Conservation (phyloP, 2,113 vertebrate genomes). For the Azemiops feae region DNA sequence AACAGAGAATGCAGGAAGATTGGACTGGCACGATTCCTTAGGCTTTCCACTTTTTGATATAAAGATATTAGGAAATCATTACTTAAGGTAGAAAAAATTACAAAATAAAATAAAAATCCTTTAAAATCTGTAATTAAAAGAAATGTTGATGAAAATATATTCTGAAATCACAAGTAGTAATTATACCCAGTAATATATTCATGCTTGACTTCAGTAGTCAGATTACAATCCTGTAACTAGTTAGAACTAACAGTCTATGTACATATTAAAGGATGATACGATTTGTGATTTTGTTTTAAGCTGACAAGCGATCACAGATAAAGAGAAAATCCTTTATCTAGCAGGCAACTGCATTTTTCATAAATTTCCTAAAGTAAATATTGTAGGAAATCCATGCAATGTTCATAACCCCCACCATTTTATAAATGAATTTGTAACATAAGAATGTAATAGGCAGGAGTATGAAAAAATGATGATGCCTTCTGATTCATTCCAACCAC, state of each 20-base stretch:
- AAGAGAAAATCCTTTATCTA: not conserved
- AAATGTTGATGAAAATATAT: not conserved
- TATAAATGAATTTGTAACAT: not conserved
- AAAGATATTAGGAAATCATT: conserved; percentile 56
- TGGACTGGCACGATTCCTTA: conserved; percentile 86
- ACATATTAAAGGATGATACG: not conserved
- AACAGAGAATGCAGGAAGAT: conserved; percentile 74
- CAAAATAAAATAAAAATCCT: not conserved
- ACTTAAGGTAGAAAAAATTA: conserved; percentile 32
- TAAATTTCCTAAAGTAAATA: not conserved
- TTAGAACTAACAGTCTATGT: not conserved
- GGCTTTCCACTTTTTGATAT: conserved; percentile 80
- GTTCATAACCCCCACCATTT: not conserved
- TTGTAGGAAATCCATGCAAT: not conserved
- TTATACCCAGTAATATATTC: not conserved
- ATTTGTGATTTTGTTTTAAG: not conserved
- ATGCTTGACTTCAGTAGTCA: not conserved
- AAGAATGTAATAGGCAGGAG: not conserved
- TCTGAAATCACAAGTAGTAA: conserved; percentile 11
- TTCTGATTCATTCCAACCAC: not conserved
- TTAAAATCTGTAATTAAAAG: conserved; percentile 31
- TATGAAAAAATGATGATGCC: not conserved
- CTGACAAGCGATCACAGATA: not conserved
- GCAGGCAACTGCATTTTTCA: not conserved
- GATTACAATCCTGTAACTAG: not conserved